Evolutionary conservation across 2,113 vertebrate genomes (phyloP).

Genomic region (Myodes glareolus): DNA sequence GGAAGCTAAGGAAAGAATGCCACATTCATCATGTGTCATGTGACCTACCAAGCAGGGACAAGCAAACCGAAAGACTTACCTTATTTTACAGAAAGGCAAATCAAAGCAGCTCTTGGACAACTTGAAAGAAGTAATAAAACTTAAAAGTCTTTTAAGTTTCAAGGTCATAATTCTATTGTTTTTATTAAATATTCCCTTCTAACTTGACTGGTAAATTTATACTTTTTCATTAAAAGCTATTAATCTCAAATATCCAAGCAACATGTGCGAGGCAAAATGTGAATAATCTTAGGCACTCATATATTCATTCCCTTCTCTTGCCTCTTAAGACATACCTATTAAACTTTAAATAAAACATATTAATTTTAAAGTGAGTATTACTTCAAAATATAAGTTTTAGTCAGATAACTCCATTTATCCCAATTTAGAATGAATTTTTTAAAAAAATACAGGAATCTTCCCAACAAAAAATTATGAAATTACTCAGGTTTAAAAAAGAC

Average conservation of each 20-base stretch:
- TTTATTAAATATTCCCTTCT: constrained; percentile 20
- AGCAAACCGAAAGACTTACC: not conserved
- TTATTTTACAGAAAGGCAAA: constrained; percentile 4
- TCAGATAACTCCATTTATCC: not conserved
- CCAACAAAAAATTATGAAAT: not conserved
- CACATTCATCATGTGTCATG: not conserved
- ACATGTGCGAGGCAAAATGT: not conserved
- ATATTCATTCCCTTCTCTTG: not conserved
- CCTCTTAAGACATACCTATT: not conserved
- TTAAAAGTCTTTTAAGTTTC: constrained; percentile 10
- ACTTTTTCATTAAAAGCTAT: constrained; percentile 32
- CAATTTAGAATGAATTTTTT: not conserved
- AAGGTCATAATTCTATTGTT: not conserved
- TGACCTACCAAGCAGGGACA: not conserved
- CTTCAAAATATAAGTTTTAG: not conserved
- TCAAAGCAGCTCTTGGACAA: constrained; percentile 47
- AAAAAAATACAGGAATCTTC: not conserved
- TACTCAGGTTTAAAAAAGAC: not conserved
- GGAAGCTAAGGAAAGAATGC: constrained; percentile 87
- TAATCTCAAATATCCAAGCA: constrained; percentile 20
- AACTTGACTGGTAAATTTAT: constrained; percentile 1
- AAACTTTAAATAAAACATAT: not conserved
- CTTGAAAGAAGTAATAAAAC: constrained; percentile 34
- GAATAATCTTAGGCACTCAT: not conserved
- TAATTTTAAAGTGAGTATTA: not conserved